Evolutionary conservation across 2,113 vertebrate species (phyloP).

Genomic region (Megaptera novaeangliae): DNA sequence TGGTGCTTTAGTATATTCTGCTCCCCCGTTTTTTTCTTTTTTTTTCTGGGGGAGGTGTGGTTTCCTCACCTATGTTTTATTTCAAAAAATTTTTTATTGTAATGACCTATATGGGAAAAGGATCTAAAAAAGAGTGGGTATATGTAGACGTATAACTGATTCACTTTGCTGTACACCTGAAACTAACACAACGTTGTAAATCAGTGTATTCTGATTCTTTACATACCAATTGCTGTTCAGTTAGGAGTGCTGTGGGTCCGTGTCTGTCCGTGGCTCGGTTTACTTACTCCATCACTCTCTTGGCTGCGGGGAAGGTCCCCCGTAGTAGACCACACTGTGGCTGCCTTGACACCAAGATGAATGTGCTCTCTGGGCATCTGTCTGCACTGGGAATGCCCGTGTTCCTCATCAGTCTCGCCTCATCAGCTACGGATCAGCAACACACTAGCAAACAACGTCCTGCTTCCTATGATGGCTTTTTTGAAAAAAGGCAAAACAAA

Average conservation of each 20-base stretch:
- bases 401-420: not conserved
- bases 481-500: not conserved
- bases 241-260: not conserved
- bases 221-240: rapidly evolving
- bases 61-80: not conserved
- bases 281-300: not conserved
- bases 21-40: not conserved
- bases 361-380: not conserved
- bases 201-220: not conserved
- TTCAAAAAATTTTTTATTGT: no score
- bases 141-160: rapidly evolving
- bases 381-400: not conserved
- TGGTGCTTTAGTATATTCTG: not conserved
- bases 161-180: no score
- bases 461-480: not conserved
- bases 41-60: no score
- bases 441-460: not conserved
- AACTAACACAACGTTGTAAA: rapidly evolving
- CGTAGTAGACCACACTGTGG: not conserved
- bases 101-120: not conserved
- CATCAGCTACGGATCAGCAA: not conserved
- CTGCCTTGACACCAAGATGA: not conserved
- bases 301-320: not conserved
- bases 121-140: rapidly evolving
- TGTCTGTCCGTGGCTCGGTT: not conserved